Percentiles rank a stretch among this genome's conserved stretches.
phyloP scores from a whole-genome alignment of 2,113 vertebrate species.

The Austrofundulus limnaeus region DNA sequence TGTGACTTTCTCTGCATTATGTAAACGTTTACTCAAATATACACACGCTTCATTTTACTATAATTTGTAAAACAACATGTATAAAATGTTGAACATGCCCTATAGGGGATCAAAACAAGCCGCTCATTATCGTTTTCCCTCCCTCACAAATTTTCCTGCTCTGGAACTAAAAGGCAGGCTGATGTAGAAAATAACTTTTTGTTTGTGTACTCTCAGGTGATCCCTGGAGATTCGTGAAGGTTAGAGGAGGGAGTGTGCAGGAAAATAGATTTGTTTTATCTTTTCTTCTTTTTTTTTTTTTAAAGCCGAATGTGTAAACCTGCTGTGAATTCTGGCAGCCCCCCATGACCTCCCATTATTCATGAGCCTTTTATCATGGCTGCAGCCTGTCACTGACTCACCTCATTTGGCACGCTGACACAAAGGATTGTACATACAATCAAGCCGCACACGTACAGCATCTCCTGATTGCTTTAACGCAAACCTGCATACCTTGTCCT shows the following conservation, averaged over 20 bases:
- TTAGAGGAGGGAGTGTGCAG: conserved; percentile 9
- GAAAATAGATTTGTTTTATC: conserved; percentile 33
- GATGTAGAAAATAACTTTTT: not conserved
- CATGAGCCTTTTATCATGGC: conserved; percentile 27
- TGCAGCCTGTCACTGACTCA: conserved; percentile 49
- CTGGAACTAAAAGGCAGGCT: conserved; percentile 2
- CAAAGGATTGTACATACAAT: conserved; percentile 38
- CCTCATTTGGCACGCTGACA: conserved; percentile 23
- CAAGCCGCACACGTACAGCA: conserved; percentile 5
- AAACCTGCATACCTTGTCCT: conserved; percentile 18
- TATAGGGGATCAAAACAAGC: not conserved
- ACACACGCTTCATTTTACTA: not conserved
- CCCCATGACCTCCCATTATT: conserved; percentile 39
- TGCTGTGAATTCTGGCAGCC: conserved; percentile 15
- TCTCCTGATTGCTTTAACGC: conserved; percentile 13
- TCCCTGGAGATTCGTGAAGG: conserved; percentile 33
- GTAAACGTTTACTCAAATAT: not conserved
- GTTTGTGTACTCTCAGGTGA: conserved; percentile 15
- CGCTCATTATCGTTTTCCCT: not conserved
- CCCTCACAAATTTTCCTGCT: not conserved
- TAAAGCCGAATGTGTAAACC: conserved; percentile 26
- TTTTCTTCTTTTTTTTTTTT: conserved; percentile 9
- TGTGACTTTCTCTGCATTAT: not conserved
- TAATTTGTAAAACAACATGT: not conserved
- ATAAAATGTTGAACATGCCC: conserved; percentile 4